phyloP scores from a whole-genome alignment of 2,113 vertebrate species.

The Pseudonaja textilis region DNA sequence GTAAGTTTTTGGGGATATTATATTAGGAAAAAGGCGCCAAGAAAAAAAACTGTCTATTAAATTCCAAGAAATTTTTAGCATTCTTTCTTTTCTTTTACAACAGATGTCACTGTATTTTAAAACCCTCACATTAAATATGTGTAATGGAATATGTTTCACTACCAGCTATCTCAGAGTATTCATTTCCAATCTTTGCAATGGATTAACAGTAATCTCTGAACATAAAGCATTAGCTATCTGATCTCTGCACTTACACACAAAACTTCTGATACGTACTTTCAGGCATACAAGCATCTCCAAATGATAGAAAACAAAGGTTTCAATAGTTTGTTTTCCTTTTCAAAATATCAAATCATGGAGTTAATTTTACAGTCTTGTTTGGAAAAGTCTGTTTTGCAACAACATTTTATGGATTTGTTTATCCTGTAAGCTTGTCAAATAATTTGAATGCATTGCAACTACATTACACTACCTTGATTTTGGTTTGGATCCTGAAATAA shows the following conservation, averaged over 20 bases:
- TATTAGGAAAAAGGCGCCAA: neutral
- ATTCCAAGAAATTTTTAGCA: neutral
- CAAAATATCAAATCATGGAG: neutral
- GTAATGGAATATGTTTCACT: neutral
- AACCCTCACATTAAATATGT: neutral
- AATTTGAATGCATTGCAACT: neutral
- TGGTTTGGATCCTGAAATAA: conserved; percentile 75
- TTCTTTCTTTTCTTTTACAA: neutral
- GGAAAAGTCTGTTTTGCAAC: neutral
- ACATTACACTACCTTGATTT: conserved; percentile 76
- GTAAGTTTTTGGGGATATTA: neutral
- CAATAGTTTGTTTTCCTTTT: neutral
- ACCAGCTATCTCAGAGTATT: neutral
- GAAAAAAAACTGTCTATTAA: too few species aligned
- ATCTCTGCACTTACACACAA: neutral
- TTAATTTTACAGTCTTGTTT: neutral
- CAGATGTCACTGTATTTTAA: neutral
- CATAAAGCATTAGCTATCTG: neutral
- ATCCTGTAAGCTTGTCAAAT: conserved; percentile 2
- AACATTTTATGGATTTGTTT: neutral
- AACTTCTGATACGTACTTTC: neutral
- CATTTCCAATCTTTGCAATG: neutral
- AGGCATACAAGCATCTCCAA: neutral
- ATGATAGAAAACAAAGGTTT: neutral
- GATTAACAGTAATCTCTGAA: neutral